Conservation (phyloP, 2,888 invertebrate species). For the Sarcophaga caerulescens region DNA sequence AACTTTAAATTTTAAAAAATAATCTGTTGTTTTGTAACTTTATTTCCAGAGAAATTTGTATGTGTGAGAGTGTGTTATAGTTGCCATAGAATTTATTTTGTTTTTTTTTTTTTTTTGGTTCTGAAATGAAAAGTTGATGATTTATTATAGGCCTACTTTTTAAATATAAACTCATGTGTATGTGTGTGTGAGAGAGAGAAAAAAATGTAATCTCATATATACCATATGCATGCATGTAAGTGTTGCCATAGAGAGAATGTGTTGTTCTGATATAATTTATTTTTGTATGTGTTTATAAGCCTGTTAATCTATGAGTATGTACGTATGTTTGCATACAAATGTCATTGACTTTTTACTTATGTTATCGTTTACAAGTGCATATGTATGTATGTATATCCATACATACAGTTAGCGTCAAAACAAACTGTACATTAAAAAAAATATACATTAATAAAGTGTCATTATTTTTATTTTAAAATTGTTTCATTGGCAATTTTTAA, state of each 20-base stretch:
- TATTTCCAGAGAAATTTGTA: too few species aligned
- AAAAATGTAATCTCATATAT: slow-evolving; percentile 11
- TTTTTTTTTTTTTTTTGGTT: slow-evolving; percentile 1
- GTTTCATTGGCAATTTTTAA: too few species aligned
- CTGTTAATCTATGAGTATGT: background rate
- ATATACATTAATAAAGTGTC: too few species aligned
- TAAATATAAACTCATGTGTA: background rate
- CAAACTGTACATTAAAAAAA: too few species aligned
- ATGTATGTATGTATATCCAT: background rate
- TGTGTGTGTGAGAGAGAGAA: background rate
- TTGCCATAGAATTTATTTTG: background rate
- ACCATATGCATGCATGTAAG: background rate
- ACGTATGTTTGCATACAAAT: background rate
- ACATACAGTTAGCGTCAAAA: too few species aligned
- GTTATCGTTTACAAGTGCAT: background rate
- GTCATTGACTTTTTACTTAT: slow-evolving; percentile 39
- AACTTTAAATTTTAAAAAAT: background rate
- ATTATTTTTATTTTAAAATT: too few species aligned
- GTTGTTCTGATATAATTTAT: too few species aligned
- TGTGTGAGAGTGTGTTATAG: background rate
- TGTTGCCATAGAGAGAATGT: too few species aligned
- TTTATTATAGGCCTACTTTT: slow-evolving; percentile 63
- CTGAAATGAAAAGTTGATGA: slow-evolving; percentile 50
- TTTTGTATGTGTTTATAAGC: background rate
- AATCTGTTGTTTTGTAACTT: too few species aligned